Evolutionary conservation across 2,888 invertebrate genomes (phyloP), one percentile per base, ranked within the genome.

Genomic region (Acleris literana): DNA sequence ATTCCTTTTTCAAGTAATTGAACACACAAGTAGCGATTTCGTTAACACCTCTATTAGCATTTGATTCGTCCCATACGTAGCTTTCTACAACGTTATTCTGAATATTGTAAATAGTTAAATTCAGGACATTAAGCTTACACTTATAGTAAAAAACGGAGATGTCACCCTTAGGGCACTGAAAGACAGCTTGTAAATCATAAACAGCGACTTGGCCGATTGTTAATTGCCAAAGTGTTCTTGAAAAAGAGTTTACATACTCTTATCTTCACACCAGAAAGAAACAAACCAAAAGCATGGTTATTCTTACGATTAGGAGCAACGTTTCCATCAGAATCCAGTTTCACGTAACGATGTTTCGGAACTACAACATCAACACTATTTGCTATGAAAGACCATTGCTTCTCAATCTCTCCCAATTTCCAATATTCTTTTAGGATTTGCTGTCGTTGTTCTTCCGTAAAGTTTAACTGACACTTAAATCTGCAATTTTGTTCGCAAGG

Each of bases 11-110:
- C 6, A 84, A 22, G 64, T 78, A 83, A 53, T 78, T 74, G 48
- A 70, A 76, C 53, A 83, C 73, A 64, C 79, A 82, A n/a, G 77
- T 76, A 13, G 72, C 82, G 59, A 83, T 75, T 69, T 81, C 80
- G 58, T 77, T 76, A 11, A 74, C 75, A 68, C 81, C 82, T 69
- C 81, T 71, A 56, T 78, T 70, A 1, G 76, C 80, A 25, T 77
- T 65, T 5, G 76, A 72, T 65, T 85, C 79, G 63, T 83, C 76
- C 81, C 83, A 83, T 44, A 84, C 71, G 71, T 74, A 81, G 69
- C 78, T 68, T 48, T 79, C 73, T 29, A 70, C 71, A 55, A 49
- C 33, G 43, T 70, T 69, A 25, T 56, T 72, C 68, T 76, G 63
- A 6, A 82, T 55, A 55, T 81, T 66, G 63, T 72, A 77, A 61